Conservation (phyloP, 2,888 invertebrate species). For the Caenorhabditis sp. region DNA sequence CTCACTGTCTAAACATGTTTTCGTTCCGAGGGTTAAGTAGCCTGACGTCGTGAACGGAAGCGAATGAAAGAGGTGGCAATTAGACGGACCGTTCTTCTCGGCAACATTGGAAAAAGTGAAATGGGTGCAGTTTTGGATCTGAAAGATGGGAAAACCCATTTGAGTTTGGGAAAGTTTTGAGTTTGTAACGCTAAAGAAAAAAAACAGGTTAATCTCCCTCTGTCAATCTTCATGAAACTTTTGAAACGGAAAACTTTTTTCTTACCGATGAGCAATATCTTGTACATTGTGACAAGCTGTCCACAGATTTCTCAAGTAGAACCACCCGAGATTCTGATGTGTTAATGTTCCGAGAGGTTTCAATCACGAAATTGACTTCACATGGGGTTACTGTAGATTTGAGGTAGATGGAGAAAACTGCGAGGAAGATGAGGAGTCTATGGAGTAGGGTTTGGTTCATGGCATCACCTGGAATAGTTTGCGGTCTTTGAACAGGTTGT, state of each 20-base stretch:
- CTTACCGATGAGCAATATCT: conserved; percentile 53
- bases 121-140: conserved; percentile 55
- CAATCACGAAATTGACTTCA: conserved; percentile 41
- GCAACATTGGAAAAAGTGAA: conserved; percentile 44
- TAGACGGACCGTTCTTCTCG: conserved; percentile 26
- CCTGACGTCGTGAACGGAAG: conserved; percentile 38
- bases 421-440: not conserved
- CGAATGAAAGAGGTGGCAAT: conserved; percentile 47
- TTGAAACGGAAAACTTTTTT: no score
- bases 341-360: conserved; percentile 25
- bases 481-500: no score
- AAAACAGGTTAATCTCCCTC: not conserved
- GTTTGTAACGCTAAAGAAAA: no score
- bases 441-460: conserved; percentile 30
- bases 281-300: conserved; percentile 51
- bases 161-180: no score
- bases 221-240: no score
- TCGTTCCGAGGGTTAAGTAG: conserved; percentile 43
- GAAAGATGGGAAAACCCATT: conserved; percentile 4
- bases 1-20: conserved; percentile 64
- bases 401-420: conserved; percentile 2
- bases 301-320: conserved; percentile 36
- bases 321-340: not conserved
- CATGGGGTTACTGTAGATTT: conserved; percentile 21
- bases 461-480: conserved; percentile 60